Base-by-base conservation (phyloP, 1,140 invertebrate species). In the Drosophila oshimai region DNA sequence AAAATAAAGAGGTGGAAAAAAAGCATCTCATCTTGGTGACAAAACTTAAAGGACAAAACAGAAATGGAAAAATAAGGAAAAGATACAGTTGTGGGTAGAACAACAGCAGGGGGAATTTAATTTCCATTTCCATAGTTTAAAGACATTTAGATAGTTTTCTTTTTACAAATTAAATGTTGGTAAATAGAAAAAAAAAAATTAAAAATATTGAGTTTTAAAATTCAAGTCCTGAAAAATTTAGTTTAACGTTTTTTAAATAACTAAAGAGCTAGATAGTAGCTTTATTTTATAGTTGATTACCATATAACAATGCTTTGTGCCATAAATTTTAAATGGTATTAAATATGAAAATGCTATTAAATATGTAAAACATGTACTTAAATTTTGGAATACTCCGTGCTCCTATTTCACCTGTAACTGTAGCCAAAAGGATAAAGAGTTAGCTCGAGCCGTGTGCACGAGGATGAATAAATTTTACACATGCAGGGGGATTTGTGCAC, bases 401-500 rank as follows among this genome's bases (percentile, higher is more conserved):
- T 24, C 53, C 9, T 17, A 57, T 53, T 53, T 9, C 18, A n/a
- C 7, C 13, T 57, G 46, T 28, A 51, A 20, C 28, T 53, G 28
- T 57, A 18, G 45, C 15, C 18, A 18, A n/a, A 29, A 58, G 70
- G 58, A 24, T 33, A n/a, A 2, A 33, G 47, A 53, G 46, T 24
- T 18, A 53, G 26, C 41, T 26, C 15, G 20, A 17, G 6, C 51
- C 64, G 68, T 55, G 57, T 44, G 41, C 22, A 44, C 41, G 41
- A 26, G 72, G 58, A 74, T 84, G 79, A 83, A 83, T 86, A 84
- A 79, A 84, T 83, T 73, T 50, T 53, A 61, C 47, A 51, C 34
- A 71, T 45, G 57, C 67, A 53, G 39, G 58, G 33, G 64, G 34
- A 64, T 44, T 62, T 45, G 49, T 34, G 46, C 51, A 50, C 71